Conservation (phyloP, 2,797 vertebrate genomes). For the Phaenicophaeus curvirostris region DNA sequence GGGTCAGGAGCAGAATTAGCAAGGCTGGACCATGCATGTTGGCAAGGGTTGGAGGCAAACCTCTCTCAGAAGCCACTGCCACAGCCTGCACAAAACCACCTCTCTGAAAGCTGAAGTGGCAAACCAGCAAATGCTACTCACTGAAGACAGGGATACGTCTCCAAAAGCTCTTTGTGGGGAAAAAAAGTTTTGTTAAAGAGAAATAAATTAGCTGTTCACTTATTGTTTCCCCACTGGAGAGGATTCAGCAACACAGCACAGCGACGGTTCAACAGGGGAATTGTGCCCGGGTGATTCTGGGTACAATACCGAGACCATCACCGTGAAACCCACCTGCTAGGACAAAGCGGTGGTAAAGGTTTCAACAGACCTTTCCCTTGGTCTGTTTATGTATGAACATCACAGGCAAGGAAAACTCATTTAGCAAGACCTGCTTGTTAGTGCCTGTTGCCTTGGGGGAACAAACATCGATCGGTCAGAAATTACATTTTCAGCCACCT, state of each 20-base stretch:
- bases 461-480: not conserved
- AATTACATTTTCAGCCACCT: not conserved
- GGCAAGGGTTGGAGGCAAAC: not conserved
- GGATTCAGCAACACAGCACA: not conserved
- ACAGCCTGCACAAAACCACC: too few species aligned
- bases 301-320: not conserved
- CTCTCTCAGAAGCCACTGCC: fast-evolving
- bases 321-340: not conserved
- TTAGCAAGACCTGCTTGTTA: not conserved
- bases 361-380: not conserved
- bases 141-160: not conserved
- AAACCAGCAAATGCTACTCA: not conserved
- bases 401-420: not conserved
- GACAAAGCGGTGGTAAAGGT: too few species aligned
- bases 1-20: not conserved
- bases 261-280: not conserved
- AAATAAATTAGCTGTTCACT: not conserved
- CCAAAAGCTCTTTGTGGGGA: not conserved
- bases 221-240: not conserved
- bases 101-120: not conserved
- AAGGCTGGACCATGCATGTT: fast-evolving
- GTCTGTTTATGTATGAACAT: not conserved
- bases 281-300: not conserved
- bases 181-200: not conserved
- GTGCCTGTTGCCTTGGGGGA: not conserved